Conservation (phyloP, 1,140 invertebrate species). For the Phortica variegata region DNA sequence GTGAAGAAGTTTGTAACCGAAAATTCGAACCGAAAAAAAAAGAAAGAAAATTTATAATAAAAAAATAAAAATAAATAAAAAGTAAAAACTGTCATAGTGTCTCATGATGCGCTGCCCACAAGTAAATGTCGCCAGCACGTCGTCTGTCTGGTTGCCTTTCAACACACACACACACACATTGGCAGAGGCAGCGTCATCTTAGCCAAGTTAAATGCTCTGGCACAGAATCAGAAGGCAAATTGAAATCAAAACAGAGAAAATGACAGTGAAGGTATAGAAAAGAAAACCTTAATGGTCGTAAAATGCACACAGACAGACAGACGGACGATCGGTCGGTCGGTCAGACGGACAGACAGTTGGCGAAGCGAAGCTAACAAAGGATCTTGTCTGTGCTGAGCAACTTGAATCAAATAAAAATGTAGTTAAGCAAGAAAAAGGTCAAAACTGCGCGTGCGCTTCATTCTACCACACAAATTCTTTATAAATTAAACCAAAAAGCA, state of each 20-base stretch:
- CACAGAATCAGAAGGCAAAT: slow-evolving; percentile 29
- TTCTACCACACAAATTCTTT: too few species aligned
- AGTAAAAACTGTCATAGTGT: slow-evolving; percentile 36
- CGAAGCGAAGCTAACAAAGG: too few species aligned
- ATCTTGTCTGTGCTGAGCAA: slow-evolving; percentile 25
- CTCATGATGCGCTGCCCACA: slow-evolving; percentile 8
- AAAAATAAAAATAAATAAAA: slow-evolving; percentile 40
- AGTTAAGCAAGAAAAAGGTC: slow-evolving; percentile 20
- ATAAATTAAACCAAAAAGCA: neutral
- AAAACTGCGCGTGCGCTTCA: slow-evolving; percentile 17
- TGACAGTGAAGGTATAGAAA: too few species aligned
- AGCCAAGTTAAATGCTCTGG: too few species aligned
- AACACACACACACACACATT: neutral
- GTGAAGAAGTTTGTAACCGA: slow-evolving; percentile 28
- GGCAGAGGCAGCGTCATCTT: slow-evolving; percentile 11
- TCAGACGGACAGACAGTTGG: slow-evolving; percentile 2
- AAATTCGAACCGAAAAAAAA: slow-evolving; percentile 38
- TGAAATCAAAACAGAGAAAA: slow-evolving; percentile 42
- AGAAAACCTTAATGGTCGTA: slow-evolving; percentile 42
- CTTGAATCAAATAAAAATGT: slow-evolving; percentile 36
- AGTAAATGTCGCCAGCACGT: slow-evolving; percentile 5
- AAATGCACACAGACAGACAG: slow-evolving; percentile 23
- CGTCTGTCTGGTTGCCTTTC: too few species aligned
- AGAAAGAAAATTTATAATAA: slow-evolving; percentile 25
- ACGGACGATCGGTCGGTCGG: neutral